These are phyloP conservation scores for Lomographa bimaculata DNA, from an alignment of 2,888 invertebrate genomes.

Conservation along the genomic window DNA sequence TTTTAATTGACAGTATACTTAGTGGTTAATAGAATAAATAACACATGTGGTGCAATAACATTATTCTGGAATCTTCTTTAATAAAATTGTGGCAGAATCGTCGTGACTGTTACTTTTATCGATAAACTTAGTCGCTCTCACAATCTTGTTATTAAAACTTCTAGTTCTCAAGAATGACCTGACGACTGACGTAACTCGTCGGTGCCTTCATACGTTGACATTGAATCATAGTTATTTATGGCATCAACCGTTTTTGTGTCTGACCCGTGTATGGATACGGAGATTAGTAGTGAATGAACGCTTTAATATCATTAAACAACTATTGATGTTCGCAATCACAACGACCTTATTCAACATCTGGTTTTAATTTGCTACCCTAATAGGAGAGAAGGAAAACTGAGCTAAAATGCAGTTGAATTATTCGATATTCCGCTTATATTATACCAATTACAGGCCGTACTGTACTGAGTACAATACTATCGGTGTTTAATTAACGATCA, in stretches of 20 bases:
- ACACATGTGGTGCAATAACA: too few relatives aligned
- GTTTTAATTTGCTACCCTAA: constrained; percentile 20
- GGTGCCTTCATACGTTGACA: constrained; percentile 59
- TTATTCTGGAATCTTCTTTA: too few relatives aligned
- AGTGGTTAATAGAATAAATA: too few relatives aligned
- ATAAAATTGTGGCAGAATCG: too few relatives aligned
- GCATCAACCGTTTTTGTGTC: constrained; percentile 63
- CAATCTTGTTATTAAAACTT: constrained; percentile 16
- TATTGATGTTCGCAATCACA: constrained; percentile 39
- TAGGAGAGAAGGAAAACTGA: constrained; percentile 2
- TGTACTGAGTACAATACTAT: too few relatives aligned
- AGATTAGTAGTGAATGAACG: constrained; percentile 64
- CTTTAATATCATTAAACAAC: constrained; percentile 52
- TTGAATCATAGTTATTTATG: constrained; percentile 78
- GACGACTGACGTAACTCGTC: constrained; percentile 46
- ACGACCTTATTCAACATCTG: constrained; percentile 28
- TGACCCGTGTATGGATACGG: constrained; percentile 51
- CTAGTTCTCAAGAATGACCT: constrained; percentile 17
- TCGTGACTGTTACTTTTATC: too few relatives aligned
- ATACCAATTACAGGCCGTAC: too few relatives aligned
- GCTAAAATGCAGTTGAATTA: too few relatives aligned
- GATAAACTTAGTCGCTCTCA: too few relatives aligned
- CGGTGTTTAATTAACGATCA: neutral
- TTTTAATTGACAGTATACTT: too few relatives aligned
- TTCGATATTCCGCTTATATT: too few relatives aligned